phyloP scores from a whole-genome alignment of 2,888 invertebrate genomes.

The Ornithoptera priamus region DNA sequence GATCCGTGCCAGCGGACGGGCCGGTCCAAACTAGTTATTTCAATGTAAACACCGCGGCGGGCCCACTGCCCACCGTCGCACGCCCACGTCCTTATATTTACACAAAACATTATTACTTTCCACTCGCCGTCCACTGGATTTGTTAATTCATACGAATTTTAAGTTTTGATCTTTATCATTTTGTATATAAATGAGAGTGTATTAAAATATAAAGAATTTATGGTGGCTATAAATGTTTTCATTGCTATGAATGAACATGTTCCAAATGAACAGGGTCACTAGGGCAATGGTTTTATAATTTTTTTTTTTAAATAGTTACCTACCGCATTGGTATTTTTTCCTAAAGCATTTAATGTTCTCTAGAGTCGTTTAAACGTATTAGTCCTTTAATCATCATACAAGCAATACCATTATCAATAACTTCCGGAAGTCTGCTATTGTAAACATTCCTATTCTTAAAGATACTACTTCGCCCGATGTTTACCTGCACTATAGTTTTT shows the following conservation, averaged over 20 bases:
- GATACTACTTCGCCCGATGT: too few species aligned
- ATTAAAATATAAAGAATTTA: conserved; percentile 21
- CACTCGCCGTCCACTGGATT: background rate
- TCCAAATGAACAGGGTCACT: conserved; percentile 14
- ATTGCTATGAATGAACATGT: conserved; percentile 21
- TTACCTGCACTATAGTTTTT: too few species aligned
- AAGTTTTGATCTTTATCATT: conserved; percentile 3
- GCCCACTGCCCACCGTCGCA: background rate
- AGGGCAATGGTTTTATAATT: conserved; percentile 3
- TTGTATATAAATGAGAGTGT: conserved; percentile 15
- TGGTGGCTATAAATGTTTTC: conserved; percentile 21
- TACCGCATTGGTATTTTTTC: background rate
- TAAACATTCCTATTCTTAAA: too few species aligned
- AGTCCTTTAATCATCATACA: too few species aligned
- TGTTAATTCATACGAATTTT: conserved; percentile 9
- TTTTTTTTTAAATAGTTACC: background rate
- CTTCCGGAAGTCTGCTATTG: too few species aligned
- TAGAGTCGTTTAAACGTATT: too few species aligned
- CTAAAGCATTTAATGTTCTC: too few species aligned
- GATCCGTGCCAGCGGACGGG: background rate
- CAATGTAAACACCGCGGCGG: conserved; percentile 11
- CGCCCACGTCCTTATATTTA: conserved; percentile 7
- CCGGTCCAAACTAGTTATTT: conserved; percentile 9
- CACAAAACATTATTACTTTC: background rate
- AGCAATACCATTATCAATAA: too few species aligned